A percentile compares a stretch with the other conserved stretches of the same genome.
These are phyloP conservation scores for Spisula solida DNA, from an alignment of 2,888 invertebrate genomes.

Conservation along the genomic window DNA sequence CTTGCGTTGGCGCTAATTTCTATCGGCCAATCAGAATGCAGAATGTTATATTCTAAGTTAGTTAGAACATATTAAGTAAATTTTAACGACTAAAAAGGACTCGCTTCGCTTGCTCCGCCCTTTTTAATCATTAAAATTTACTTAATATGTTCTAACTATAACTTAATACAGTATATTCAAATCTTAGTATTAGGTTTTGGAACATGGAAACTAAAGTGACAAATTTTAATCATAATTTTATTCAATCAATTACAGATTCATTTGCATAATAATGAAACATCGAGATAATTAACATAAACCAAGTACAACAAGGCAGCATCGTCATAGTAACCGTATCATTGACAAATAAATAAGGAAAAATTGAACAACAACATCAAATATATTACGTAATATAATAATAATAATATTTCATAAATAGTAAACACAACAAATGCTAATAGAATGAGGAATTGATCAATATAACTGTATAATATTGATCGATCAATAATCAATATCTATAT, in stretches of 20 bases:
- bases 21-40: too few relatives aligned
- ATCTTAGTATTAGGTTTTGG: too few relatives aligned
- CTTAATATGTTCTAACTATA: too few relatives aligned
- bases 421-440: constrained; percentile 12
- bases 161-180: too few relatives aligned
- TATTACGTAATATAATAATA: background rate
- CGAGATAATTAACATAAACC: background rate
- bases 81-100: too few relatives aligned
- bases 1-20: too few relatives aligned
- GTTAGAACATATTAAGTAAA: too few relatives aligned
- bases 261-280: background rate
- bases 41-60: too few relatives aligned
- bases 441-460: background rate
- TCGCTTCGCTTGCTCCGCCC: too few relatives aligned
- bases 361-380: constrained; percentile 42
- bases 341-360: constrained; percentile 15
- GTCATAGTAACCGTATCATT: background rate
- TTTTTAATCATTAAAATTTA: too few relatives aligned
- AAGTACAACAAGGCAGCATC: constrained; percentile 7
- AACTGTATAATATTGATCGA: background rate
- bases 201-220: too few relatives aligned
- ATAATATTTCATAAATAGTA: constrained; percentile 15
- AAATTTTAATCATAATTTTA: too few relatives aligned
- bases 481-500: background rate
- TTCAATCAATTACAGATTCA: background rate